Evolutionary conservation across 2,888 invertebrate genomes (phyloP).

Genomic region (Campopleginae sp.): DNA sequence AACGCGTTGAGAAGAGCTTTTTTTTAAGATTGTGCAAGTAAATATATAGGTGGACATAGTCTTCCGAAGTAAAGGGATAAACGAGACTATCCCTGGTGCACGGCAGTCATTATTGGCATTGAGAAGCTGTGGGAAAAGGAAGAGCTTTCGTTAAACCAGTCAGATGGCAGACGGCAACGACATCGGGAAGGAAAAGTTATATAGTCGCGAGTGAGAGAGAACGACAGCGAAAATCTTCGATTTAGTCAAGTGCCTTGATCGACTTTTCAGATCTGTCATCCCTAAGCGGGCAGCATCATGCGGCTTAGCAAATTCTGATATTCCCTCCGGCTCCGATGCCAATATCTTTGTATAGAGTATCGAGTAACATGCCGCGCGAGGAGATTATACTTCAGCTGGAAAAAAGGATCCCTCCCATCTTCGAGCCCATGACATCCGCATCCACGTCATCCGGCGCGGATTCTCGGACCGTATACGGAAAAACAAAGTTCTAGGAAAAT

Average conservation of each 20-base stretch:
- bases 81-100: slow-evolving; percentile 42
- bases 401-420: neutral
- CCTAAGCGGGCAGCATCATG: neutral
- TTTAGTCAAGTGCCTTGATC: slow-evolving; percentile 66
- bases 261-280: slow-evolving; percentile 59
- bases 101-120: slow-evolving; percentile 61
- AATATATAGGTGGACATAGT: slow-evolving; percentile 20
- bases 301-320: slow-evolving; percentile 17
- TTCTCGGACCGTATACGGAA: neutral
- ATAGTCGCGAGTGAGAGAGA: slow-evolving; percentile 46
- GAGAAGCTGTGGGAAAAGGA: slow-evolving; percentile 53
- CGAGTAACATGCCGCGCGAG: slow-evolving; percentile 22
- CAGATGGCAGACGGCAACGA: slow-evolving; percentile 42
- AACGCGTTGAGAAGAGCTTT: slow-evolving; percentile 40
- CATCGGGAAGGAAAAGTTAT: slow-evolving; percentile 37
- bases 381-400: slow-evolving; percentile 1
- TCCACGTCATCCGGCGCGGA: neutral
- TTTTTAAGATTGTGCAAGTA: slow-evolving; percentile 49
- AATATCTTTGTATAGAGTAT: slow-evolving; percentile 39
- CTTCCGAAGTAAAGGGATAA: slow-evolving; percentile 42
- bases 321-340: slow-evolving; percentile 21
- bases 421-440: neutral
- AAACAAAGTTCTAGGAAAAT: neutral
- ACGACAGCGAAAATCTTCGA: slow-evolving; percentile 67
- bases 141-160: slow-evolving; percentile 44